A percentile compares a stretch with the other conserved stretches of the same genome.
Evolutionary conservation across 2,888 invertebrate genomes (phyloP).

Genomic region (Myathropa florea): DNA sequence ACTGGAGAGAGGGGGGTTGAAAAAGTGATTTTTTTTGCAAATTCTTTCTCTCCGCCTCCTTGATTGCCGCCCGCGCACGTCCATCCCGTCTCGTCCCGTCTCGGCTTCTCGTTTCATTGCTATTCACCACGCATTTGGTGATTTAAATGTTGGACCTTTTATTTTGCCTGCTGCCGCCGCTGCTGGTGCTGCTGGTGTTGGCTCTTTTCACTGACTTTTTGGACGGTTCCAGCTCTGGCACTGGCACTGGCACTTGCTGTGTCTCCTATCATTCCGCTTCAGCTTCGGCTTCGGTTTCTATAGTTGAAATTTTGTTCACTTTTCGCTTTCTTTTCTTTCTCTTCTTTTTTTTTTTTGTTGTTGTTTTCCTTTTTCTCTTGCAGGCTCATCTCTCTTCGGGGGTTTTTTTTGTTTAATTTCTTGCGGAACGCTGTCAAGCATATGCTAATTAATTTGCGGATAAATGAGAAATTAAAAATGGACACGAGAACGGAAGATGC

Average conservation of each 20-base stretch:
- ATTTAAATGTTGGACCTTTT: constrained; percentile 70
- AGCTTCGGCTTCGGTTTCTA: constrained; percentile 15
- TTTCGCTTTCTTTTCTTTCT: constrained; percentile 44
- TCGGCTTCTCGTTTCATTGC: constrained; percentile 56
- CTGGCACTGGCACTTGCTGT: neutral
- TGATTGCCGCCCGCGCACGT: too few species aligned
- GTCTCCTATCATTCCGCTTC: neutral
- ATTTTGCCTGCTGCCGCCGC: constrained; percentile 27
- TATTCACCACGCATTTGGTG: constrained; percentile 70
- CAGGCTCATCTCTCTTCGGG: constrained; percentile 20
- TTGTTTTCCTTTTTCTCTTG: neutral
- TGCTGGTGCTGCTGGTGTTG: neutral
- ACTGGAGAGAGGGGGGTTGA: neutral
- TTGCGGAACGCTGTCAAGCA: constrained; percentile 50
- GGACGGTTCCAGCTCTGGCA: neutral
- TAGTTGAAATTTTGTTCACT: constrained; percentile 48
- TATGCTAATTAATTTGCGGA: constrained; percentile 68
- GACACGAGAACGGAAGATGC: constrained; percentile 9
- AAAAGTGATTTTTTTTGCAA: constrained; percentile 14
- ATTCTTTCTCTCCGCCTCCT: neutral
- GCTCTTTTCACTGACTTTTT: constrained; percentile 23
- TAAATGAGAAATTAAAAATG: constrained; percentile 68
- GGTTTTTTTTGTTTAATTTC: constrained; percentile 14
- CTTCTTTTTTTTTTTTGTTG: neutral
- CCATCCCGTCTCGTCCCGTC: neutral